Evolutionary conservation across 2,888 invertebrate genomes (phyloP), one percentile per base, ranked within the genome.

Genomic region (Theretra japonica): DNA sequence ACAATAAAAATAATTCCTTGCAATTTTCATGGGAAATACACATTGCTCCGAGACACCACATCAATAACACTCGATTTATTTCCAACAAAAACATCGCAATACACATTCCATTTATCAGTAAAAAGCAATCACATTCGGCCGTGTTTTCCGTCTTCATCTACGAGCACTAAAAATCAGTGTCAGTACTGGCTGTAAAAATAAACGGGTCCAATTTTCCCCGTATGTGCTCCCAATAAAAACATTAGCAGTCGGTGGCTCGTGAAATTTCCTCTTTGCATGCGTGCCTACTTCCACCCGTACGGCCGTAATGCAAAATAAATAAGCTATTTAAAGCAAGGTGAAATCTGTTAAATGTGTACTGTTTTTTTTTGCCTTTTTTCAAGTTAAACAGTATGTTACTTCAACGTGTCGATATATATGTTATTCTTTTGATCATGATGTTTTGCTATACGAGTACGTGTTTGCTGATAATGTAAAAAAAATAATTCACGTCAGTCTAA

Each of bases 221-320:
- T 80, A 77, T 84, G 79, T 76, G 77, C 80, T 83, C 78, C 79
- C 83, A 87, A 86, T 88, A 85, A 85, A 87, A 86, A 85, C 87
- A 88, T 88, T 86, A 86, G 85, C 75, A 83, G 76, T 82, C 80
- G 79, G 76, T 79, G 83, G 75, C 72, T 82, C 85, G 88, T 84
- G 80, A 83, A 86, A 86, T 86, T 83, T 78, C 76, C 79, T 80
- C 79, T 84, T 83, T 82, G 78, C 81, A 84, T 83, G 82, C 82
- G 81, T 80, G 76, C 74, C 73, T 78, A 76, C 74, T 72, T 72
- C 59, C 59, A 70, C 28, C 70, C 68, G 59, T 21, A 15, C 30
- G 6, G 56, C 33, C 8, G 60, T 69, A 72, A 72, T 50, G 41
- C 50, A 41, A 58, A 68, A 71, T 68, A 68, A 71, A 68, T 68